Evolutionary conservation across 2,797 vertebrate genomes (phyloP).

Genomic region (Cichlasoma orientale): DNA sequence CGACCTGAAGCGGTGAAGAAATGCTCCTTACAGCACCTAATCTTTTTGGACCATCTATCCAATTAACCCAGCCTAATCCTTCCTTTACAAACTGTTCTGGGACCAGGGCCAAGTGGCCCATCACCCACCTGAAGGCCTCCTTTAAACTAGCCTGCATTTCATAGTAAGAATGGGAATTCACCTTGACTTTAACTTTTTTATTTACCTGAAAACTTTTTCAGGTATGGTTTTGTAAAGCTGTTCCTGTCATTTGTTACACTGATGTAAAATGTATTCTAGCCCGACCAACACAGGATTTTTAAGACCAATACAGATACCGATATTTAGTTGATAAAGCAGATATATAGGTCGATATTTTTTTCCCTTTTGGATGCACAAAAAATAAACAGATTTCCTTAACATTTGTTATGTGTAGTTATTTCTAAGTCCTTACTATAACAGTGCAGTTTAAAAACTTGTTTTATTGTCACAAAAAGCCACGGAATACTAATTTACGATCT

Average conservation of each 20-base stretch:
- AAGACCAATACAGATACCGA: too few species aligned
- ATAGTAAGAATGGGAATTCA: conserved; percentile 23
- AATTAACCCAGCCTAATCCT: conserved; percentile 74
- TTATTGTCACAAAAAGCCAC: not conserved
- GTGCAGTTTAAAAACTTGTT: not conserved
- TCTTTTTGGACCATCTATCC: conserved; percentile 71
- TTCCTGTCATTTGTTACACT: not conserved
- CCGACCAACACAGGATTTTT: rapidly evolving
- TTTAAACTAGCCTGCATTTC: conserved; percentile 31
- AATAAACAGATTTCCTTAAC: not conserved
- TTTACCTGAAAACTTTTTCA: not conserved
- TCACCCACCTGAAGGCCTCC: conserved; percentile 46
- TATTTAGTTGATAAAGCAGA: not conserved
- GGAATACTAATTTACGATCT: not conserved
- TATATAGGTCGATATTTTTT: not conserved
- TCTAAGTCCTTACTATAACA: not conserved
- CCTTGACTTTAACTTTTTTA: conserved; percentile 15
- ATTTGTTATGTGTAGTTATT: not conserved
- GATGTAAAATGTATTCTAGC: not conserved
- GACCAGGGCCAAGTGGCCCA: conserved; percentile 55
- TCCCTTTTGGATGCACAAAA: not conserved
- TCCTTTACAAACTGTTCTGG: conserved; percentile 71
- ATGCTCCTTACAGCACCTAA: conserved; percentile 48
- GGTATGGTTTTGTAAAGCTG: not conserved
- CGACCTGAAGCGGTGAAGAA: conserved; percentile 29